Conservation (phyloP, 2,888 invertebrate genomes). For the Caenorhabditis sp. region DNA sequence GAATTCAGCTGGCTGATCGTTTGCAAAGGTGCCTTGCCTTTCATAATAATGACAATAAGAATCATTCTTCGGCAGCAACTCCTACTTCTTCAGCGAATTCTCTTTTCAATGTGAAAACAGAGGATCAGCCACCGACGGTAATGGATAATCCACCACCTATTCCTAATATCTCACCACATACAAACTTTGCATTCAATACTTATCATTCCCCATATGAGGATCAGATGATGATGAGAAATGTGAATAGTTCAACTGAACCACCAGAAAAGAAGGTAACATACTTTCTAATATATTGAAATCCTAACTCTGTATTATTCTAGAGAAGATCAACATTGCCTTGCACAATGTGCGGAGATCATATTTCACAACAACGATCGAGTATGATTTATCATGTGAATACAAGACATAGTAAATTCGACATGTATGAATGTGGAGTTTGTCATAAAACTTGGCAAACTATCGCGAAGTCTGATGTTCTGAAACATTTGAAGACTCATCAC, state of each 20-base stretch:
- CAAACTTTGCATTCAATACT: neutral
- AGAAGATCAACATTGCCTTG: neutral
- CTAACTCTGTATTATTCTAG: neutral
- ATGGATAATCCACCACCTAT: slow-evolving; percentile 6
- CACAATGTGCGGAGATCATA: slow-evolving; percentile 35
- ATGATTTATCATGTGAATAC: slow-evolving; percentile 54
- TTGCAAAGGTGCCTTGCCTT: slow-evolving; percentile 5
- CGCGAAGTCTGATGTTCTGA: slow-evolving; percentile 53
- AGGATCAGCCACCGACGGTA: neutral
- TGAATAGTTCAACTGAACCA: neutral
- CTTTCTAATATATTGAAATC: neutral
- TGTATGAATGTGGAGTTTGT: slow-evolving; percentile 48
- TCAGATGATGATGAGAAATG: neutral
- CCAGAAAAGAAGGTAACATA: neutral
- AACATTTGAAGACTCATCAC: slow-evolving; percentile 49
- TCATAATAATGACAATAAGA: neutral
- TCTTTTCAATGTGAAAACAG: neutral
- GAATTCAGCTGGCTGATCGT: slow-evolving; percentile 14
- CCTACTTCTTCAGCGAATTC: neutral
- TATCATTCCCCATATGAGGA: neutral
- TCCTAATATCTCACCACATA: neutral
- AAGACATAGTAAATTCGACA: slow-evolving; percentile 43
- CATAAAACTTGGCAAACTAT: slow-evolving; percentile 54
- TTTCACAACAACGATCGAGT: slow-evolving; percentile 46
- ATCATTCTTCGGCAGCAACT: neutral